Percentiles rank a stretch among this genome's conserved stretches.
These are phyloP conservation scores for Epicauta chinensis DNA, from an alignment of 1,140 invertebrate genomes.

Conservation along the genomic window DNA sequence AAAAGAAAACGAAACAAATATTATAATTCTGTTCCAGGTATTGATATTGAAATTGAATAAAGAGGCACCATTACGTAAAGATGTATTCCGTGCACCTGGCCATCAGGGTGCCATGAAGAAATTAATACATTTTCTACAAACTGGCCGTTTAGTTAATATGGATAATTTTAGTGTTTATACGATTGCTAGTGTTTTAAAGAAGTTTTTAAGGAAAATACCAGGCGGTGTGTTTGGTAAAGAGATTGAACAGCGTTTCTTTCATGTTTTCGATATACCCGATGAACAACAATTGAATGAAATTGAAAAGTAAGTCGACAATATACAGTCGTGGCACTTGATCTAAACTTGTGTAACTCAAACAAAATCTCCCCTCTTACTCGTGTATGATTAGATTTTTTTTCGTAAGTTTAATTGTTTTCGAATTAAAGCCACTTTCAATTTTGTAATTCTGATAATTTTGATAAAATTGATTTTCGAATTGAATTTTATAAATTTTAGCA, in stretches of 20 bases:
- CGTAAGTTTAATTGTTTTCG: too few species aligned
- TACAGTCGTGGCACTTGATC: too few species aligned
- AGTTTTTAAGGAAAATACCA: slow-evolving; percentile 95
- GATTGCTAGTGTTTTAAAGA: slow-evolving; percentile 95
- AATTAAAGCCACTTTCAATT: too few species aligned
- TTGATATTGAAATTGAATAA: slow-evolving; percentile 91
- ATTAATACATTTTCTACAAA: slow-evolving; percentile 89
- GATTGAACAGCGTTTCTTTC: slow-evolving; percentile 85
- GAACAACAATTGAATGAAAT: slow-evolving; percentile 85
- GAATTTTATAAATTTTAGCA: too few species aligned
- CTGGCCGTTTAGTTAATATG: slow-evolving; percentile 94
- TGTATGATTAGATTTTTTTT: too few species aligned
- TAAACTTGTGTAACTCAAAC: too few species aligned
- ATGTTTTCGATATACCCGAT: slow-evolving; percentile 72
- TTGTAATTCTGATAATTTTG: too few species aligned
- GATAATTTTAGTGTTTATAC: slow-evolving; percentile 98
- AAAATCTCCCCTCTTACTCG: too few species aligned
- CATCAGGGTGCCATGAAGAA: slow-evolving; percentile 95
- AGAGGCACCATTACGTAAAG: slow-evolving; percentile 85
- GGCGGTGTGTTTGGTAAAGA: slow-evolving; percentile 90
- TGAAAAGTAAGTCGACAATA: slow-evolving; percentile 79
- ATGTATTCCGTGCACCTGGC: slow-evolving; percentile 90
- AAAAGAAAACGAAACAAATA: too few species aligned
- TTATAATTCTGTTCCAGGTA: too few species aligned
- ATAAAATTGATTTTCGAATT: too few species aligned